Conservation (phyloP, 2,113 vertebrate genomes). For the Notechis scutatus region DNA sequence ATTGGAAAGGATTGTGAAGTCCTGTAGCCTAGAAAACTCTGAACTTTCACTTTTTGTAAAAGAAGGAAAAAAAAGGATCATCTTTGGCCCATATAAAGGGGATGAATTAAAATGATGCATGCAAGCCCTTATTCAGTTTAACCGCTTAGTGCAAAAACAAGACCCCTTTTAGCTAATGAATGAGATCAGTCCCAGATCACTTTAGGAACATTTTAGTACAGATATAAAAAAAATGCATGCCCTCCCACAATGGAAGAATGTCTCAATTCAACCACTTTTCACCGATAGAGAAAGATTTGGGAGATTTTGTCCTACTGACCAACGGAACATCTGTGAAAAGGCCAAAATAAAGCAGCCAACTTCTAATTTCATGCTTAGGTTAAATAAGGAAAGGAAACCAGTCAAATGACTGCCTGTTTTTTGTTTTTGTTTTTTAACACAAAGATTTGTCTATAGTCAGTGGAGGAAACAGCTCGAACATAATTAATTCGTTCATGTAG, state of each 20-base stretch:
- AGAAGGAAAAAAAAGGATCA: rapidly evolving
- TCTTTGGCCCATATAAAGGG: not conserved
- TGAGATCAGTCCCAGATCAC: not conserved
- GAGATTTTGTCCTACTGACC: not conserved
- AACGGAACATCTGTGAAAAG: not conserved
- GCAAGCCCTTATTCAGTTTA: not conserved
- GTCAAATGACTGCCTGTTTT: not conserved
- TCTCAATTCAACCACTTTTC: not conserved
- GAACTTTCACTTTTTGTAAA: not conserved
- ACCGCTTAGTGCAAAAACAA: not conserved
- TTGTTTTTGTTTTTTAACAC: not conserved
- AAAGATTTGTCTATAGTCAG: not conserved
- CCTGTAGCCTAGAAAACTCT: not conserved
- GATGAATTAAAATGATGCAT: not conserved
- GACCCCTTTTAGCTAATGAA: not conserved
- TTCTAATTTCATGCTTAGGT: not conserved
- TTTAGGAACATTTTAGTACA: not conserved
- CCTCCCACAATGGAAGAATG: not conserved
- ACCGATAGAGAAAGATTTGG: not conserved
- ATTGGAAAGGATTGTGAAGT: not conserved
- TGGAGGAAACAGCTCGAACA: not conserved
- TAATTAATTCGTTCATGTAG: not conserved
- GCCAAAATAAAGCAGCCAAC: not conserved
- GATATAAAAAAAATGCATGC: no score
- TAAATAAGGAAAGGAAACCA: not conserved